Evolutionary conservation across 2,797 vertebrate species (phyloP).

Genomic region (Calcarius lapponicus): DNA sequence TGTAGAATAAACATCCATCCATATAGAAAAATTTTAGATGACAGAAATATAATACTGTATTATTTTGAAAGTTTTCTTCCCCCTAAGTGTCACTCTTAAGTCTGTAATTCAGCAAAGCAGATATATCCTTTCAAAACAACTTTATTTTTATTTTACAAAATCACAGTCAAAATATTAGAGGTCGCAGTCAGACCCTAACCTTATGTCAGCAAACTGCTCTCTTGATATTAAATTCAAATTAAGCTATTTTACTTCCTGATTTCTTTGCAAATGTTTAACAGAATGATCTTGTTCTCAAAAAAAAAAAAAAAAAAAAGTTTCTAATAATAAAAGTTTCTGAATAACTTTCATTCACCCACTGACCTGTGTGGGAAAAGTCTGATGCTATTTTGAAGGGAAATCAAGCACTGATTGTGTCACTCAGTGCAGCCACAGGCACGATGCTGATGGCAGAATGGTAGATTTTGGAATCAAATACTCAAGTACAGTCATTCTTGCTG

Average conservation of each 20-base stretch:
- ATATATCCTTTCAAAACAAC: not conserved
- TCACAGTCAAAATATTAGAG: not conserved
- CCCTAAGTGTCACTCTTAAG: not conserved
- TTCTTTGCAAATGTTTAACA: not conserved
- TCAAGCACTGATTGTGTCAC: not conserved
- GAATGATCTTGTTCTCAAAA: not conserved
- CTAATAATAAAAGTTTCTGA: not conserved
- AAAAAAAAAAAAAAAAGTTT: not conserved
- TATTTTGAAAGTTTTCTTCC: not conserved
- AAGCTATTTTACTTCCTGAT: not conserved
- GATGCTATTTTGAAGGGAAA: not conserved
- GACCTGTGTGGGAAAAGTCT: not conserved
- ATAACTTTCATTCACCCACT: not conserved
- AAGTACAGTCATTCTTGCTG: conserved; percentile 30
- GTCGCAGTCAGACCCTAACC: not conserved
- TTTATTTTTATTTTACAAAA: not conserved
- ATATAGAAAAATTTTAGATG: not conserved
- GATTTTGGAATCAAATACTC: conserved; percentile 41
- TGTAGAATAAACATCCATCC: not conserved
- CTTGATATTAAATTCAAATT: not conserved
- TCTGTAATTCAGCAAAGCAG: not conserved
- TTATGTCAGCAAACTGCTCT: not conserved
- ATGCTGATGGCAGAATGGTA: not conserved
- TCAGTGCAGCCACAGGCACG: not conserved
- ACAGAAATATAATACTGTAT: not conserved